Evolutionary conservation across 2,797 vertebrate genomes (phyloP), one percentile per base, ranked within the genome.

Genomic region (Pyrrhura leucotis): DNA sequence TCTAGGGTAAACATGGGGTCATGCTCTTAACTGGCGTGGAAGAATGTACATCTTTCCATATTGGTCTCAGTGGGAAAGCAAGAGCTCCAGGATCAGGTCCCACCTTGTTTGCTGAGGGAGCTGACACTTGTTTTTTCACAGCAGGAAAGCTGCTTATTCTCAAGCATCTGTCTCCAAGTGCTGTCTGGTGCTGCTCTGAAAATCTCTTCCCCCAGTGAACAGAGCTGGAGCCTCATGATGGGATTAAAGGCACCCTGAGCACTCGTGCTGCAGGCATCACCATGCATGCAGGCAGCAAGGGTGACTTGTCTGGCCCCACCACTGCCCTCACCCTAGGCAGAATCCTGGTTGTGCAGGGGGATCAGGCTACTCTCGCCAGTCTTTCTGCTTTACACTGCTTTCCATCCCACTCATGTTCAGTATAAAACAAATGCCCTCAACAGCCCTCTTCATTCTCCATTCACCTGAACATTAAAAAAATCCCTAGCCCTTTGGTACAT

Each of bases 141-240:
- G 53, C 59, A 50, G 73, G 53, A 90, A 81, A 21, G 73, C 85
- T 91, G 90, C 83, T 88, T 63, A 26, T 86, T 76, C 54, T 91
- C 83, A 79, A 79, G 50, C 50, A 66, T 67, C 63, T 63, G 56
- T 72, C 88, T 78, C 23, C 44, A 31, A 50, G 53, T 0, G 0
- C 68, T 83, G 56, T 48, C 40, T 67, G 40, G 5, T 78, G 62
- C 71, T 90, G 67, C 58, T 66, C 74, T 2, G 2, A 73, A 68
- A 89, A 51, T 62, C 35, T 22, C 17, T 66, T 72, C 25, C 35
- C 12, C 23, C 33, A 5, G 13, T 3, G 2, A 65, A 21, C 56
- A 47, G n/a, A 74, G 65, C 53, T 47, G 53, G 69, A 81, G 61
- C 23, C 26, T 9, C 1, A 5, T 19, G 29, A 65, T 15, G 19